Evolutionary conservation across 2,113 vertebrate genomes (phyloP), one percentile per base, ranked within the genome.

Genomic region (Penelope pileata): DNA sequence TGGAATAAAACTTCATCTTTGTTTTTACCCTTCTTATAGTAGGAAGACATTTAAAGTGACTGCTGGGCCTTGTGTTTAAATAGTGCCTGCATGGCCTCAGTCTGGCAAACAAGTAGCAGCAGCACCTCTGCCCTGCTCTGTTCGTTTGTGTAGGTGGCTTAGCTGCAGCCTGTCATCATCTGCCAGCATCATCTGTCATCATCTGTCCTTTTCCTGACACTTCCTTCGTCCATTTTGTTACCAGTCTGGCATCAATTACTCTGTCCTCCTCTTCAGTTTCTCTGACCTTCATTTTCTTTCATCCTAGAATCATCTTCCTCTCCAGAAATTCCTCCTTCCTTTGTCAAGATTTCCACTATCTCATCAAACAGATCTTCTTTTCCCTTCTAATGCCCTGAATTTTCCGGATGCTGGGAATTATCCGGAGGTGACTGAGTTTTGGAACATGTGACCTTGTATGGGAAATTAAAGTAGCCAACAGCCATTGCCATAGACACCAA

Each of bases 391-490:
- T 93, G 34, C 18, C 26, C 32, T 64, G 15, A 6, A n/a, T 87
- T 93, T 95, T 89, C 87, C 69, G 84, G 43, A 64, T 60, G 38
- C 34, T 89, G 73, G 56, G 29, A 92, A 86, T 70, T 88, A 88
- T 11, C 53, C 59, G 60, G 3, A 83, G 40, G 64, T 77, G 32
- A 22, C 51, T 2, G 15, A 48, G 24, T 63, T 94, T 70, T 69
- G 54, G 34, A 95, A 43, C 13, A 51, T 64, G 66, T 90, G 83
- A 19, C 51, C 30, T 69, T 69, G 23, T n/a, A 62, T 42, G 54
- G 56, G 82, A 84, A 94, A 82, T 75, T 16, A 26, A 86, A 74
- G 34, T 81, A 59, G 26, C 32, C 86, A 50, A 59, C 43, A 79
- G 16, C 4, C 47, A 72, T 86, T 84, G 43, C 70, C 43, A 56